These are phyloP conservation scores for Corynorhinus townsendii DNA, from an alignment of 2,113 vertebrate species.

Conservation along the genomic window DNA sequence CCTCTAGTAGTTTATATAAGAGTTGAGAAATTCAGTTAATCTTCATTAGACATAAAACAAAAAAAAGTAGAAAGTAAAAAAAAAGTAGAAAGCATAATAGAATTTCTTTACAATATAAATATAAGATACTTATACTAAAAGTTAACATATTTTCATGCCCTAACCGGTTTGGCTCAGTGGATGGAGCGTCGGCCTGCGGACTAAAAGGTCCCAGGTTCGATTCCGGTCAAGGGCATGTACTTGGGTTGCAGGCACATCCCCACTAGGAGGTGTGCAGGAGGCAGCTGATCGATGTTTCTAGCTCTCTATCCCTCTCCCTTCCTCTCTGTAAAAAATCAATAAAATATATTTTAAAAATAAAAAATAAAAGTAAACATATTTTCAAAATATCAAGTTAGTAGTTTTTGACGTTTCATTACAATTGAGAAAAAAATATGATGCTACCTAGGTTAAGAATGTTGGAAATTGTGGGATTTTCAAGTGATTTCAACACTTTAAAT, in stretches of 20 bases:
- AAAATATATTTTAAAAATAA: too few relatives aligned
- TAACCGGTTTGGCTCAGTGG: too few relatives aligned
- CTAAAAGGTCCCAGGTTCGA: too few relatives aligned
- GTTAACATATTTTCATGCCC: neutral
- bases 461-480: neutral
- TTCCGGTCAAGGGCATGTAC: too few relatives aligned
- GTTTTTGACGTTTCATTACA: neutral
- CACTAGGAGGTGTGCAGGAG: too few relatives aligned
- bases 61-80: neutral
- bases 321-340: too few relatives aligned
- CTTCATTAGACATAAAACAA: constrained; percentile 11
- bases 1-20: neutral
- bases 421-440: neutral
- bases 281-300: too few relatives aligned
- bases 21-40: constrained; percentile 1
- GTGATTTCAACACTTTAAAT: neutral
- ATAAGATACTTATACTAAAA: neutral
- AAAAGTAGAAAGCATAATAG: neutral
- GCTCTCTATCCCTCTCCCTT: too few relatives aligned
- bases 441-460: neutral
- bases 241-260: too few relatives aligned
- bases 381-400: neutral
- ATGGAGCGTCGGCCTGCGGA: too few relatives aligned
- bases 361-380: neutral
- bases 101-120: neutral